Evolutionary conservation across 2,888 invertebrate species (phyloP).

Genomic region (Catocala fraxini): DNA sequence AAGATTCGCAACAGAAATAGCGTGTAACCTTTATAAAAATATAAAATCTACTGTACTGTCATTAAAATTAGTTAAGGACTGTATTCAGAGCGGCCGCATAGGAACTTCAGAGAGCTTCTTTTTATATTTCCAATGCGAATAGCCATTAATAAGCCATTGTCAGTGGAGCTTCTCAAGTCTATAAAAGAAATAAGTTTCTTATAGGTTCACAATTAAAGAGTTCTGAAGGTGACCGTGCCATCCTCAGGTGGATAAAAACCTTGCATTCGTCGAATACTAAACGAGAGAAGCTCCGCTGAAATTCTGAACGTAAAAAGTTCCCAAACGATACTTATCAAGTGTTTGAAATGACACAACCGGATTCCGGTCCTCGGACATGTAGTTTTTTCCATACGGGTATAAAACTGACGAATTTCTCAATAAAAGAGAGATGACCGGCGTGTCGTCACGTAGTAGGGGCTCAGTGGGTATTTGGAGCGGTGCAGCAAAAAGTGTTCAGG

Average conservation of each 20-base stretch:
- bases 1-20: slow-evolving; percentile 16
- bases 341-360: slow-evolving; percentile 88
- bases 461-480: slow-evolving; percentile 84
- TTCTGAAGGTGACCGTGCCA: slow-evolving; percentile 84
- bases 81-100: slow-evolving; percentile 33
- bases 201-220: slow-evolving; percentile 83
- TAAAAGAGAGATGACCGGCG: slow-evolving; percentile 85
- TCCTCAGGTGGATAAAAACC: slow-evolving; percentile 74
- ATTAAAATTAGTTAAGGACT: slow-evolving; percentile 28
- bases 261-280: slow-evolving; percentile 80
- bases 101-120: slow-evolving; percentile 36
- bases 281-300: slow-evolving; percentile 80
- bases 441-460: slow-evolving; percentile 82
- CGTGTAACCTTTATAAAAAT: slow-evolving; percentile 1
- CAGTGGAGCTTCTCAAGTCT: slow-evolving; percentile 59
- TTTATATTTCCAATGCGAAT: slow-evolving; percentile 60
- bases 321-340: slow-evolving; percentile 86
- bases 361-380: slow-evolving; percentile 78
- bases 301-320: slow-evolving; percentile 78
- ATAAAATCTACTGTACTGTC: not conserved
- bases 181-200: slow-evolving; percentile 76
- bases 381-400: slow-evolving; percentile 76
- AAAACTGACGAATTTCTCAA: slow-evolving; percentile 88
- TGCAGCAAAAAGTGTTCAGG: slow-evolving; percentile 86
- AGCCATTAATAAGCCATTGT: slow-evolving; percentile 69